Percentiles rank a stretch among this genome's conserved stretches.
phyloP scores from a whole-genome alignment of 2,797 vertebrate genomes.

The Cephalopachus bancanus region DNA sequence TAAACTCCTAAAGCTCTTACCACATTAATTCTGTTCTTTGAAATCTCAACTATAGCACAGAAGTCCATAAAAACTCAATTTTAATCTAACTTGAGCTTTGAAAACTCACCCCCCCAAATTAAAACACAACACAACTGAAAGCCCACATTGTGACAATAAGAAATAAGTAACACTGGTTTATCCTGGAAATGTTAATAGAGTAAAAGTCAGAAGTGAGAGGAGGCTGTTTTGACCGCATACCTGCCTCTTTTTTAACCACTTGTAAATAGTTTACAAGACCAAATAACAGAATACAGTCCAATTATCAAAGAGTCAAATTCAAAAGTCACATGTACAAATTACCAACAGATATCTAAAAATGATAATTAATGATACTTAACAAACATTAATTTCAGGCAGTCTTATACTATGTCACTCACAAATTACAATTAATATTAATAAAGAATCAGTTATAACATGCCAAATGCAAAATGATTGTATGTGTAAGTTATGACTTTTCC shows the following conservation, averaged over 20 bases:
- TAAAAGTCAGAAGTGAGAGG: not conserved
- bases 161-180: not conserved
- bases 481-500: not conserved
- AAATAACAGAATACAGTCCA: slow-evolving; percentile 24
- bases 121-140: slow-evolving; percentile 42
- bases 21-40: slow-evolving; percentile 34
- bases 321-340: slow-evolving; percentile 24
- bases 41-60: not conserved
- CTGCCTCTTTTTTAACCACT: not conserved
- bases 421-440: slow-evolving; percentile 1
- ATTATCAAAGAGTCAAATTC: not conserved
- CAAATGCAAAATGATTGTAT: not conserved
- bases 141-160: not conserved
- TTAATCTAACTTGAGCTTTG: slow-evolving; percentile 47
- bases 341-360: slow-evolving; percentile 24
- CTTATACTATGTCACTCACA: slow-evolving; percentile 1
- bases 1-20: not conserved
- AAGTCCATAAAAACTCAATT: slow-evolving; percentile 33
- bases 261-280: not conserved
- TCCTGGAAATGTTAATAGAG: not conserved
- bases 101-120: not conserved
- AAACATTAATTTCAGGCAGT: not conserved
- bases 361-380: not conserved
- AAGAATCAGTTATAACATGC: not conserved
- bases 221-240: not conserved